Base-by-base conservation (phyloP, 2,888 invertebrate species). In the Kuschelorhynchus macadamiae region DNA sequence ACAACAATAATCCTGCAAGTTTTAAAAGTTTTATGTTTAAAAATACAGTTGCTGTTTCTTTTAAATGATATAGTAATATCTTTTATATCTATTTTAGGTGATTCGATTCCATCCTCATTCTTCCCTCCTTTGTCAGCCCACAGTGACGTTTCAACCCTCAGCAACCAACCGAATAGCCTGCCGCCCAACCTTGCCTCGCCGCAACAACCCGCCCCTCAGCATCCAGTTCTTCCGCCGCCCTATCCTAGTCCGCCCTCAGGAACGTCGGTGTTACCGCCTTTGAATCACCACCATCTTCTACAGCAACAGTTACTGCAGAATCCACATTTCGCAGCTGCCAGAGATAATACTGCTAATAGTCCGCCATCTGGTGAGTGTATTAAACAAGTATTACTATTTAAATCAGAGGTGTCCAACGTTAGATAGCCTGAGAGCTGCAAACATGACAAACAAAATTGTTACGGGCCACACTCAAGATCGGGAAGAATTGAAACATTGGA, bases 231-330 rank as follows among this genome's bases (percentile, higher is more conserved):
- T 3, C 70, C 70, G 39, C 63, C 57, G 17, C 62, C 62, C 16
- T 59, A 56, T 30, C 61, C 66, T 25, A 50, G 55, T 30, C 62
- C 61, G 20, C 70, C 65, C 21, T 41, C 44, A 12, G 70, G 62
- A 9, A 30, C 56, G 11, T 62, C 70, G 17, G 59, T 62, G 2
- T 21, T 66, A 18, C 69, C 69, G 21, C 17, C 56, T 14, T 5
- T 65, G 4, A 60, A 61, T 33, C 57, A 59, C 49, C 50, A 61
- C 21, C 69, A 64, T 20, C 53, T 83, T 72, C 81, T 84, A 64
- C 85, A 85, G 71, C 88, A 88, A 70, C 89, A 88, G 74, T 87
- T 89, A 73, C 87, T 88, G 76, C 88, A 88, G 78, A 83, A 83
- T 74, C 81, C 82, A 20, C 85, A 86, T 70, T 84, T 84, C 57